Evolutionary conservation across 2,113 vertebrate species (phyloP).

Genomic region (Narcine bancroftii): DNA sequence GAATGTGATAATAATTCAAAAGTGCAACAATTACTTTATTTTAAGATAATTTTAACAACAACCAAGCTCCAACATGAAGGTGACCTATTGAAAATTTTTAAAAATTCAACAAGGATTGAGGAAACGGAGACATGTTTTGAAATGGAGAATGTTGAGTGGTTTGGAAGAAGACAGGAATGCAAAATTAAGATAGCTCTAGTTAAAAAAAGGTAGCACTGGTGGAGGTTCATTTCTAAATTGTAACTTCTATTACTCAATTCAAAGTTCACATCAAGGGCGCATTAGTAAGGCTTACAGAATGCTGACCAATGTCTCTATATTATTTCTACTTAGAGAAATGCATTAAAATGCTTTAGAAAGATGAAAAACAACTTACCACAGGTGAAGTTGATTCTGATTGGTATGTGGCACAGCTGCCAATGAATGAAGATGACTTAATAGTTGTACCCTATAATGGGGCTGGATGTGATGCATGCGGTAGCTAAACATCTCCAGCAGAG

Average conservation of each 20-base stretch:
- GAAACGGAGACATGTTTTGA: not conserved
- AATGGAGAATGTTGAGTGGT: not conserved
- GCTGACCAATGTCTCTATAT: not conserved
- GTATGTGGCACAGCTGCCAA: conserved; percentile 91
- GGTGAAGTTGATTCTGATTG: conserved; percentile 96
- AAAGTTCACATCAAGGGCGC: not conserved
- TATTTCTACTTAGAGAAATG: not conserved
- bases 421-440: conserved; percentile 91
- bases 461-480: conserved; percentile 98
- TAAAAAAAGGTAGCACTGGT: not conserved
- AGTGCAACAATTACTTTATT: no score
- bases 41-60: no score
- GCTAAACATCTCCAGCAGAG: conserved; percentile 95
- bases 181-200: not conserved
- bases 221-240: not conserved
- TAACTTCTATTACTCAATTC: not conserved
- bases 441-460: conserved; percentile 92
- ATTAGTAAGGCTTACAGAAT: not conserved
- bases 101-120: no score
- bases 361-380: conserved; percentile 66
- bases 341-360: not conserved
- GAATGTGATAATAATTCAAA: no score
- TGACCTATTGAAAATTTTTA: no score
- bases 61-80: no score
- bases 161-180: not conserved